Base-by-base conservation (phyloP, 2,797 vertebrate species). In the Naso thynnoides region DNA sequence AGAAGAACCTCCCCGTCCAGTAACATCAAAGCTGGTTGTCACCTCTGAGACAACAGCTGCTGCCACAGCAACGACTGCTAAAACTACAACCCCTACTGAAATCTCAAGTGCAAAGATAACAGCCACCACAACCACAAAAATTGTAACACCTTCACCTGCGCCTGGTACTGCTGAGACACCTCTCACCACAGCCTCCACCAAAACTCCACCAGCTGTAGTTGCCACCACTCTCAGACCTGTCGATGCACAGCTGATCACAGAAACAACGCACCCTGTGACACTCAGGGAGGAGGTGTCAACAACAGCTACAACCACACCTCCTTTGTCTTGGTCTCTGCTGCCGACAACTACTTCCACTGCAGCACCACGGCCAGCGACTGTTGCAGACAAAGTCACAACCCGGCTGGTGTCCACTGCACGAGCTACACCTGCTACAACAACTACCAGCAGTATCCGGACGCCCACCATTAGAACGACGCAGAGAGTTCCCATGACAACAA, bases 381-480 rank as follows among this genome's bases (percentile, higher is more conserved):
- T 78, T 26, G 48, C 48, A 14, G 91, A 93, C 13, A 90, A 39
- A 70, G 76, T 86, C 66, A 91, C 92, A 50, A 91, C 91, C 8
- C 81, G 59, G 23, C 44, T 83, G 31, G 77, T 86, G 14, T 85
- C 90, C 26, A 85, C 87, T 8, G 27, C 81, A 16, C 78, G 49
- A 81, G 71, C 59, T 36, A 29, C 89, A 52, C 56, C 79, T 14
- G 47, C 81, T 33, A 9, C 53, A 50, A 47, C 84, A 10, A 86
- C 89, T 14, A 24, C 27, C 42, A 4, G 27, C 21, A 18, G 5
- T 7, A 50, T 74, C 47, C 48, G 2, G 10, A 82, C 73, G 0
- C 59, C 83, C 27, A 73, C 76, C 2, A 0, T 59, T 29, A 81
- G 76, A 62, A 86, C 81, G 0, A 91, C 92, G 19, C 54, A 63